phyloP scores from a whole-genome alignment of 2,113 vertebrate species.

The Laticauda colubrina region DNA sequence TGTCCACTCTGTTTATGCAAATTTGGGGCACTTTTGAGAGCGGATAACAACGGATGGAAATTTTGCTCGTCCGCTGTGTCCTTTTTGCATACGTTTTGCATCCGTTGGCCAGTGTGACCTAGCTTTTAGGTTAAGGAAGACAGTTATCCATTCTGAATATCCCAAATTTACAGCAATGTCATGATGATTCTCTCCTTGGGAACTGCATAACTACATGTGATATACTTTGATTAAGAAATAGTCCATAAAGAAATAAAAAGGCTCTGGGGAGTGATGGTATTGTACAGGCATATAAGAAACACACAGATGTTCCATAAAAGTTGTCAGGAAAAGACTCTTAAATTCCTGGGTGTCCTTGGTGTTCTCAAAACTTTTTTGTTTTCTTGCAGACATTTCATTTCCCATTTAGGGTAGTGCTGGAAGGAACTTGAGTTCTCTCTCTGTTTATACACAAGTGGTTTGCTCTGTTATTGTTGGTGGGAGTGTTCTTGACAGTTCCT shows the following conservation, averaged over 20 bases:
- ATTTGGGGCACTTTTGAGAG: too few relatives aligned
- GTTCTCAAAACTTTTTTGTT: background rate
- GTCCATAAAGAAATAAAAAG: conserved; percentile 15
- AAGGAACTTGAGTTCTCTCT: background rate
- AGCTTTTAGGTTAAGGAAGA: background rate
- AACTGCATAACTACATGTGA: conserved; percentile 55
- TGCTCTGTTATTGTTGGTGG: background rate
- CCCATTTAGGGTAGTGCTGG: background rate
- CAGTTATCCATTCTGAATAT: conserved; percentile 46
- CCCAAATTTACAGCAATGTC: conserved; percentile 39
- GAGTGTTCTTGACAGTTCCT: background rate
- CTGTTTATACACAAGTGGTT: background rate
- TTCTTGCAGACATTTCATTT: background rate
- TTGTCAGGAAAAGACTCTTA: background rate
- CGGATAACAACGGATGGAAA: too few relatives aligned
- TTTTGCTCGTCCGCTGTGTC: too few relatives aligned
- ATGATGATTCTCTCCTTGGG: conserved; percentile 48
- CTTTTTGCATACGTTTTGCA: too few relatives aligned
- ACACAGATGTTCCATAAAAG: background rate
- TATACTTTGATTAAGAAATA: conserved; percentile 43
- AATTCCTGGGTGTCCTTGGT: background rate
- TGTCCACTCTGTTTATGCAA: too few relatives aligned
- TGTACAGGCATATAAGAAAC: background rate
- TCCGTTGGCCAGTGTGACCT: too few relatives aligned
- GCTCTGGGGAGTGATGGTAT: conserved; percentile 25